Conservation (phyloP, 2,797 vertebrate genomes). For the Erpetoichthys calabaricus region DNA sequence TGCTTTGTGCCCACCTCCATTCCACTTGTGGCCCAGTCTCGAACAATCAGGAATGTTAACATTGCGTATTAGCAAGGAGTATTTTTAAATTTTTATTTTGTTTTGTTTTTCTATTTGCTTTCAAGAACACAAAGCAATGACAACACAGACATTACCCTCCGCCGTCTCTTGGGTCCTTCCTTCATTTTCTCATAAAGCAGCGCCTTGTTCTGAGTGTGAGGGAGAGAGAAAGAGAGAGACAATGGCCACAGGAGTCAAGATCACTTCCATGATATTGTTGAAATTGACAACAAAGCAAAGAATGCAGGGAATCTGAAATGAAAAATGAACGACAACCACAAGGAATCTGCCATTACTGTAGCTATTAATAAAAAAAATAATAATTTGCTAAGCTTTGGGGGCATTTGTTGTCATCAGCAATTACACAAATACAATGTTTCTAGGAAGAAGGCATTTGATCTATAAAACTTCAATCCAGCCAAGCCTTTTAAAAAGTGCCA, state of each 20-base stretch:
- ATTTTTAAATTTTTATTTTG: too few species aligned
- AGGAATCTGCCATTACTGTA: conserved; percentile 19
- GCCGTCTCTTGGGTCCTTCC: conserved; percentile 73
- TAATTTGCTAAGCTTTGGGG: conserved; percentile 19
- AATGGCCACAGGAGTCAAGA: conserved; percentile 19
- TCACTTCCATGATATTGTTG: conserved; percentile 16
- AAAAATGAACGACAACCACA: conserved; percentile 13
- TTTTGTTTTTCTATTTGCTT: too few species aligned
- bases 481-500: conserved; percentile 54
- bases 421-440: conserved; percentile 11
- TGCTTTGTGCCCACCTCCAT: too few species aligned
- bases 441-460: conserved; percentile 37
- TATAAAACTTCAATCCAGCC: conserved; percentile 46
- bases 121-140: too few species aligned
- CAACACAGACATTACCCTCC: conserved; percentile 59
- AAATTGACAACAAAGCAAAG: too few species aligned
- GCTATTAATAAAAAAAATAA: conserved; percentile 19
- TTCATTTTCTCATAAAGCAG: conserved; percentile 84
- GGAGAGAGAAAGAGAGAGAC: conserved; percentile 15
- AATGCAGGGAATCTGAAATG: too few species aligned
- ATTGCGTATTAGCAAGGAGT: too few species aligned
- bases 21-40: too few species aligned
- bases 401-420: conserved; percentile 21
- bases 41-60: too few species aligned
- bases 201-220: conserved; percentile 70